Percentiles rank a stretch among this genome's conserved stretches.
phyloP scores from a whole-genome alignment of 2,888 invertebrate genomes.

The Invenusta paracnida region DNA sequence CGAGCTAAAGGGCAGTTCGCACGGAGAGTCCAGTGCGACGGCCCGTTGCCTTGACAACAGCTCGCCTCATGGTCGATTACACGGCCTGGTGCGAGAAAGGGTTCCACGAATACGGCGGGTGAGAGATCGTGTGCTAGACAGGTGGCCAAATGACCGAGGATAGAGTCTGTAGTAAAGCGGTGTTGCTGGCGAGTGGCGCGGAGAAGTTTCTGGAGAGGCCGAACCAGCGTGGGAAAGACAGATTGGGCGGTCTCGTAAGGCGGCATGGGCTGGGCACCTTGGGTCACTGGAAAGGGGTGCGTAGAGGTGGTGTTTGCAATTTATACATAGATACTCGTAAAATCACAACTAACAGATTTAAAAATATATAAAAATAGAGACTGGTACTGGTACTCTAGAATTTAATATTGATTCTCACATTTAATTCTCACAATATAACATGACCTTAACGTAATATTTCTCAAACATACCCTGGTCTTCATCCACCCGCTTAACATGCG shows the following conservation, averaged over 20 bases:
- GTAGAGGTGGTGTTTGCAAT: neutral
- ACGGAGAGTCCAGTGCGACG: conserved; percentile 76
- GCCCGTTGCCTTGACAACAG: neutral
- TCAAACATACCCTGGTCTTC: conserved; percentile 1
- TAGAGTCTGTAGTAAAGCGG: conserved; percentile 85
- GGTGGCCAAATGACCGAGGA: conserved; percentile 64
- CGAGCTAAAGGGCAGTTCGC: conserved; percentile 84
- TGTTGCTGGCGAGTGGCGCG: conserved; percentile 92
- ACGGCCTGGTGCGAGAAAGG: conserved; percentile 17
- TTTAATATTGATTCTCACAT: no score
- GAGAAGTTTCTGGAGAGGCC: conserved; percentile 89
- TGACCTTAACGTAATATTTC: no score
- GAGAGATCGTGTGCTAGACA: conserved; percentile 37
- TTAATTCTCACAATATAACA: no score
- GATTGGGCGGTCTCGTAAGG: conserved; percentile 93
- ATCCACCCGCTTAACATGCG: conserved; percentile 74
- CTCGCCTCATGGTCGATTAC: conserved; percentile 11
- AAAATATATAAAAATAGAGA: no score
- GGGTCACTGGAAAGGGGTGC: neutral
- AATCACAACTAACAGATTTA: no score
- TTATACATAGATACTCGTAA: neutral
- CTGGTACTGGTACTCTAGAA: no score
- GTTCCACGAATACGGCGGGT: conserved; percentile 27
- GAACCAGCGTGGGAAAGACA: conserved; percentile 90
- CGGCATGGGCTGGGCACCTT: conserved; percentile 74